These are phyloP conservation scores for Sisor rabdophorus DNA, from an alignment of 2,113 vertebrate species.

Conservation along the genomic window DNA sequence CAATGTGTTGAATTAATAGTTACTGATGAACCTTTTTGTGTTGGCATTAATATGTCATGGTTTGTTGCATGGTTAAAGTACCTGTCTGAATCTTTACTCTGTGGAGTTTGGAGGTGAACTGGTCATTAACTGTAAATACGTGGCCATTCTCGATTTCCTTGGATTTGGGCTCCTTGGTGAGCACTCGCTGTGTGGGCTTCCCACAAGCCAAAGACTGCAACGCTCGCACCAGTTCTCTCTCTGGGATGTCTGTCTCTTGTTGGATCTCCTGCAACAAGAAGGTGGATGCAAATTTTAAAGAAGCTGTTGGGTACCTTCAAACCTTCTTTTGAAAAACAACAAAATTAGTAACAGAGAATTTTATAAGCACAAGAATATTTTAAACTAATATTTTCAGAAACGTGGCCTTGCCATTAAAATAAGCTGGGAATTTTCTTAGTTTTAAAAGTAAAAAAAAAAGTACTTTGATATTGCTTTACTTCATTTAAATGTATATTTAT, in stretches of 20 bases:
- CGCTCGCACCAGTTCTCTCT: conserved; percentile 94
- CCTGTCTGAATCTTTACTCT: conserved; percentile 99
- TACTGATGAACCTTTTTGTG: no score
- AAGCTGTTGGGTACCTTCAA: neutral
- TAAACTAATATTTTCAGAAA: neutral
- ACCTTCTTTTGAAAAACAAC: no score
- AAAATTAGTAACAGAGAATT: neutral
- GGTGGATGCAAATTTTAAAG: neutral
- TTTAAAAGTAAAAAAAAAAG: neutral
- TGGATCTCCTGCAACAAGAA: conserved; percentile 84
- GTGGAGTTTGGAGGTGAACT: conserved; percentile 98
- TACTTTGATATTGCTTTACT: neutral
- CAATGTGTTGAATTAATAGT: no score
- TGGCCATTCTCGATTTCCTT: conserved; percentile 99
- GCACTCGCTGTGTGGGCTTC: conserved; percentile 95
- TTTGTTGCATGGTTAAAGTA: conserved; percentile 47
- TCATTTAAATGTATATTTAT: neutral
- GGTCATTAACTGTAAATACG: conserved; percentile 97
- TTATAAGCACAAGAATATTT: neutral
- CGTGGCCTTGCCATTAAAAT: neutral
- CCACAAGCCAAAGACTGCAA: conserved; percentile 96
- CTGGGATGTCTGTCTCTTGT: conserved; percentile 97
- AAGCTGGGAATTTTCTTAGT: neutral
- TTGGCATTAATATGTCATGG: neutral
- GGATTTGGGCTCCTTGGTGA: conserved; percentile 97